phyloP scores from a whole-genome alignment of 2,888 invertebrate genomes.

The Teleogryllus oceanicus region DNA sequence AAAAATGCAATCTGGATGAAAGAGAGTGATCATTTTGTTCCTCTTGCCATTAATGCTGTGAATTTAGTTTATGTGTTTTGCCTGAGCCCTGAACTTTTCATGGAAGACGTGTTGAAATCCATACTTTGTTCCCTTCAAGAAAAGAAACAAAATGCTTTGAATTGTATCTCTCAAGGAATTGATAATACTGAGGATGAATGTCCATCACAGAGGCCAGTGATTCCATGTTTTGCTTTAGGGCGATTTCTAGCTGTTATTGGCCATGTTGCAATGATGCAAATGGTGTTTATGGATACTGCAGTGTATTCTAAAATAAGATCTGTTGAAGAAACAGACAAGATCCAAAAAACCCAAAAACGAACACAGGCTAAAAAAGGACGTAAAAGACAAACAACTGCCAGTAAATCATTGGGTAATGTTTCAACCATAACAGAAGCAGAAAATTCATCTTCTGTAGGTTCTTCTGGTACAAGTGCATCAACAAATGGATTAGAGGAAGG shows the following conservation, averaged over 20 bases:
- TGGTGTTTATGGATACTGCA: conserved; percentile 76
- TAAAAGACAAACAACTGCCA: not conserved
- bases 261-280: conserved; percentile 70
- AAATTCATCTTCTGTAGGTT: not conserved
- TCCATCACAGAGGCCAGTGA: not conserved
- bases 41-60: not conserved
- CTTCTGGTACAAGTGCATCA: not conserved
- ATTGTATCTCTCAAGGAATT: not conserved
- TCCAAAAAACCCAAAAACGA: not conserved
- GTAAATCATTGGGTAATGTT: not conserved
- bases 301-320: conserved; percentile 51
- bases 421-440: too few species aligned
- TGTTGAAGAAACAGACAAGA: not conserved
- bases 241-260: conserved; percentile 62
- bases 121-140: not conserved
- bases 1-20: not conserved
- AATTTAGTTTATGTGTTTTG: not conserved
- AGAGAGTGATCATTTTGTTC: not conserved
- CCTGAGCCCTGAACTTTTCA: not conserved
- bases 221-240: conserved; percentile 42
- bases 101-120: not conserved
- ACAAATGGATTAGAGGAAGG: not conserved
- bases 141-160: not conserved
- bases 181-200: not conserved
- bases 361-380: not conserved